phyloP scores from a whole-genome alignment of 2,888 invertebrate genomes.

The Drosophila imparisetae region DNA sequence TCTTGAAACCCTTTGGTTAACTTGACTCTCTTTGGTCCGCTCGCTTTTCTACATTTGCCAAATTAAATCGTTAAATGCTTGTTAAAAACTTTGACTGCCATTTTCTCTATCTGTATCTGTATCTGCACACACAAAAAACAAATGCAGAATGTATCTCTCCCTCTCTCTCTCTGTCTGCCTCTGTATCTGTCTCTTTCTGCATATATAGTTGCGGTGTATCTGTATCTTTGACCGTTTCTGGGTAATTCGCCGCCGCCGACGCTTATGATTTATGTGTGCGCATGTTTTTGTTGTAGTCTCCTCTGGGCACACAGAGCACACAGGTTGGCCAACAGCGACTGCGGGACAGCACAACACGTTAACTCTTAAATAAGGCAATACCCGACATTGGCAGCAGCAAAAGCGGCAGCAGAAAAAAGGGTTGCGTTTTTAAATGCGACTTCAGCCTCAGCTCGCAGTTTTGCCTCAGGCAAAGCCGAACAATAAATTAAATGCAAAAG shows the following conservation, averaged over 20 bases:
- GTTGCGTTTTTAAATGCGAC: conserved; percentile 51
- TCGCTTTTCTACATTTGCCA: conserved; percentile 65
- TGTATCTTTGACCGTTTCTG: conserved; percentile 67
- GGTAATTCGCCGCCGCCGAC: conserved; percentile 69
- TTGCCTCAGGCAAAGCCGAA: conserved; percentile 57
- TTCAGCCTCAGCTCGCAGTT: conserved; percentile 14
- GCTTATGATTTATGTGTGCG: conserved; percentile 75
- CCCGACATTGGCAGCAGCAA: conserved; percentile 35
- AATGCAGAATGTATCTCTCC: conserved; percentile 3
- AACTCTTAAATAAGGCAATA: conserved; percentile 64
- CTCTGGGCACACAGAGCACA: conserved; percentile 30
- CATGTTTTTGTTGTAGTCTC: conserved; percentile 66
- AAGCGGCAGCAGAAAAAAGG: conserved; percentile 48
- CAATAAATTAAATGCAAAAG: conserved; percentile 76
- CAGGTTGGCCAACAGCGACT: conserved; percentile 42
- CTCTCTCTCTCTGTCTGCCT: conserved; percentile 6
- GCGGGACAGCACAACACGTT: conserved; percentile 27
- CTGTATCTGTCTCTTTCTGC: background rate
- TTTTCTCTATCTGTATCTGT: conserved; percentile 48
- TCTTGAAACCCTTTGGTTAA: conserved; percentile 55
- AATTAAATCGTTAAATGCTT: conserved; percentile 81
- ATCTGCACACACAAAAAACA: conserved; percentile 2
- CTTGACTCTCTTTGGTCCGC: conserved; percentile 12
- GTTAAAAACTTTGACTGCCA: conserved; percentile 80
- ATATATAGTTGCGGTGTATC: conserved; percentile 26